Evolutionary conservation across 2,888 invertebrate species (phyloP).

Genomic region (Agonopterix heracliana): DNA sequence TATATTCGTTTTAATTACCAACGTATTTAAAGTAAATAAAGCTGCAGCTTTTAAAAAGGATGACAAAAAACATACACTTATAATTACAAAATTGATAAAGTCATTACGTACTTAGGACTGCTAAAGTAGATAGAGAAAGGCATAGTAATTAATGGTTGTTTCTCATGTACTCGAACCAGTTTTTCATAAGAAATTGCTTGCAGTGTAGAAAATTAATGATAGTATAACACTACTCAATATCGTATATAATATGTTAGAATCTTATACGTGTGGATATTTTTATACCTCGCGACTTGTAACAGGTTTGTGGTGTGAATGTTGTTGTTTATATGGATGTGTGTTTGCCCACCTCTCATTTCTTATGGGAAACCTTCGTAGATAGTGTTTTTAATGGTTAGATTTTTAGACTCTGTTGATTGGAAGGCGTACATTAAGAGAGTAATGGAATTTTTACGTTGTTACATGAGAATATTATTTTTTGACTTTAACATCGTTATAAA

Average conservation of each 20-base stretch:
- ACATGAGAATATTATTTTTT: conserved; percentile 12
- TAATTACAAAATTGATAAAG: conserved; percentile 12
- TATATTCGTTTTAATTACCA: conserved; percentile 7
- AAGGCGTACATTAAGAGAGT: conserved; percentile 22
- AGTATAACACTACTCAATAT: conserved; percentile 19
- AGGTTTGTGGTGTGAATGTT: conserved; percentile 25
- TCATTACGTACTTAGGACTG: conserved; percentile 5
- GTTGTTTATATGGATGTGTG: conserved; percentile 21
- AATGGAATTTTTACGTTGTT: conserved; percentile 8
- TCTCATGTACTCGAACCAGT: conserved; percentile 40
- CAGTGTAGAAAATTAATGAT: conserved; percentile 45
- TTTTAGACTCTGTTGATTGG: conserved; percentile 25
- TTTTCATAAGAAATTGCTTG: conserved; percentile 51
- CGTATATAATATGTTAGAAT: conserved; percentile 1
- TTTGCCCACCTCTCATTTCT: conserved; percentile 23
- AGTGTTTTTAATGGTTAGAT: conserved; percentile 23
- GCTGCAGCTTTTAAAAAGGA: not conserved
- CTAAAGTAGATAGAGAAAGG: too few species aligned
- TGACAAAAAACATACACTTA: not conserved
- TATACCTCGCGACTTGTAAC: conserved; percentile 24
- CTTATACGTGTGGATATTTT: conserved; percentile 10
- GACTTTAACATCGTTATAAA: too few species aligned
- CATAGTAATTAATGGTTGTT: conserved; percentile 24
- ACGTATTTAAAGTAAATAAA: not conserved
- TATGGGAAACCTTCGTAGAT: conserved; percentile 26